Evolutionary conservation across 2,113 vertebrate genomes (phyloP).

Genomic region (Thryonomys swinderianus): DNA sequence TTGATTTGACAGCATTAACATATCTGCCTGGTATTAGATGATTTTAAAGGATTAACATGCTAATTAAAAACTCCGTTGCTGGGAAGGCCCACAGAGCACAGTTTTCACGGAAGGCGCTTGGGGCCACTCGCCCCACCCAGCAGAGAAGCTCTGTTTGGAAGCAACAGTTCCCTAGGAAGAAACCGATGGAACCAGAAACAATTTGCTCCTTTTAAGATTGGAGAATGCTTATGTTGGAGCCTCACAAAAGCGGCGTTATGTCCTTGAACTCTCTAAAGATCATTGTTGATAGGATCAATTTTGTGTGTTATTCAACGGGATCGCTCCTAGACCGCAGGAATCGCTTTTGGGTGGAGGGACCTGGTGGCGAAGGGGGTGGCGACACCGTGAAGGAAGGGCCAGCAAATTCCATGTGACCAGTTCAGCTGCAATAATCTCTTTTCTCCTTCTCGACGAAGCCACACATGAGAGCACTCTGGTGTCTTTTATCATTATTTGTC

Average conservation of each 20-base stretch:
- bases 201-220: slow-evolving; percentile 85
- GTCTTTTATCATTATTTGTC: slow-evolving; percentile 93
- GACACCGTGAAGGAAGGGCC: slow-evolving; percentile 75
- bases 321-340: slow-evolving; percentile 82
- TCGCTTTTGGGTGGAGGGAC: slow-evolving; percentile 77
- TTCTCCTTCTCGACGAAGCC: slow-evolving; percentile 89
- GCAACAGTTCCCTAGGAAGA: slow-evolving; percentile 80
- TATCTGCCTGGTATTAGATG: slow-evolving; percentile 85
- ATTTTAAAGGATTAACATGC: slow-evolving; percentile 88
- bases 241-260: slow-evolving; percentile 86
- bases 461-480: slow-evolving; percentile 92
- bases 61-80: slow-evolving; percentile 87
- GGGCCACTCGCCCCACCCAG: neutral
- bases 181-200: slow-evolving; percentile 85
- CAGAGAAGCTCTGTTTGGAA: slow-evolving; percentile 79
- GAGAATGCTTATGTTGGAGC: slow-evolving; percentile 86
- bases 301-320: slow-evolving; percentile 81
- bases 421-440: slow-evolving; percentile 93
- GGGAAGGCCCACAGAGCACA: slow-evolving; percentile 81
- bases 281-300: slow-evolving; percentile 88
- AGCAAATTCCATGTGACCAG: slow-evolving; percentile 89
- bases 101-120: slow-evolving; percentile 80
- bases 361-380: slow-evolving; percentile 74
- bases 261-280: slow-evolving; percentile 91
- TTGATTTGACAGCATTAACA: slow-evolving; percentile 83